Base-by-base conservation (phyloP, 2,113 vertebrate species). In the Chaetura pelagica region DNA sequence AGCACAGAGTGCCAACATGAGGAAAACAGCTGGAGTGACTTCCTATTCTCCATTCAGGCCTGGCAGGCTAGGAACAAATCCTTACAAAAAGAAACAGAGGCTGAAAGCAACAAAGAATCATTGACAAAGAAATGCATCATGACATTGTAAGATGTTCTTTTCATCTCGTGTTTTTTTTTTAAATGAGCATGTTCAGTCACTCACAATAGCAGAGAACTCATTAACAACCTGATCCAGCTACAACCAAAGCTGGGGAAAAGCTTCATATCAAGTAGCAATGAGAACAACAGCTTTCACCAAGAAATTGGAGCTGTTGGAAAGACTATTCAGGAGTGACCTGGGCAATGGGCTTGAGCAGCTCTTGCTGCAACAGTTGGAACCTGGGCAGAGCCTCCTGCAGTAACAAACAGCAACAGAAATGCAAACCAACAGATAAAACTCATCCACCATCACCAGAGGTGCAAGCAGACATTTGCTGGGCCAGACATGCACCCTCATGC, bases 21-120 rank as follows among this genome's bases (percentile, higher is more conserved):
- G 94, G 94, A 94, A 97, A 96, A 94, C 96, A 97, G 96, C 94
- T 95, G 96, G 92, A 87, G 72, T 55, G 30, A 91, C 73, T 94
- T 93, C 97, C 95, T 93, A 69, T n/a, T 87, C 93, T 94, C 95
- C 92, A 78, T 55, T 95, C 93, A 94, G 94, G 51, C 59, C 40
- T 42, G 44, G 84, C 35, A 26, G 85, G 76, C 96, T 93, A 77
- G 44, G 75, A 79, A 93, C 32, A 75, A 68, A 93, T 67, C 59
- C 58, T 79, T 46, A 30, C 51, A 61, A 42, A 80, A 79, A 77
- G 75, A 86, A 89, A 63, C 1, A 22, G 64, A 79, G 69, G 16
- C 74, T 58, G 76, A 73, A 81, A 78, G 34, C 55, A 83, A 17
- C 54, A 73, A 64, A 82, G 91, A 91, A 34, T 51, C 69, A 83